Conservation (phyloP, 2,113 vertebrate species). For the Tychaedon coryphoeus region DNA sequence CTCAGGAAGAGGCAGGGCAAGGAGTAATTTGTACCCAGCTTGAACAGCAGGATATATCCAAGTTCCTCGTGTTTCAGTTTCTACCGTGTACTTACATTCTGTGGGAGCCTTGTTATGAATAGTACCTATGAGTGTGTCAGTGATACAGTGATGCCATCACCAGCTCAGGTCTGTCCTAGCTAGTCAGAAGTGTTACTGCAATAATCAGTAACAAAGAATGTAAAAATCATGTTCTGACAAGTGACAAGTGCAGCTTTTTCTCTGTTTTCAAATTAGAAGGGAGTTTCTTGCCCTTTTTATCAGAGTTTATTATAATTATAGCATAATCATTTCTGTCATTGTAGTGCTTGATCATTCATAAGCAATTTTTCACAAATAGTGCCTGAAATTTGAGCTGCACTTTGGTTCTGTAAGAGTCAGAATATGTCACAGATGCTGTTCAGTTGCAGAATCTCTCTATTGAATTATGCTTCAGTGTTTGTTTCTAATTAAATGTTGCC, state of each 20-base stretch:
- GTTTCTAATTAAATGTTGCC: not conserved
- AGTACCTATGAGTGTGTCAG: not conserved
- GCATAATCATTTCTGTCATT: rapidly evolving
- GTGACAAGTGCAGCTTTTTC: not conserved
- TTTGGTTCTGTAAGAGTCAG: not conserved
- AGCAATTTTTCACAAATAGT: not conserved
- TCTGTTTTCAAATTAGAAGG: not conserved
- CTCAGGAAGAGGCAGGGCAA: not conserved
- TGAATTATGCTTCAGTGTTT: not conserved
- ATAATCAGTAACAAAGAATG: not conserved
- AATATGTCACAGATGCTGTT: not conserved
- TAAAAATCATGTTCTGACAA: not conserved
- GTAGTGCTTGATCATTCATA: not conserved
- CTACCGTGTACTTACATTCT: not conserved
- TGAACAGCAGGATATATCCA: not conserved
- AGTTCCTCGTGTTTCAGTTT: not conserved
- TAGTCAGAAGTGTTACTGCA: not conserved
- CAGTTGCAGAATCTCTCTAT: not conserved
- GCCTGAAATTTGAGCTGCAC: not conserved
- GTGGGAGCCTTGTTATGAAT: not conserved
- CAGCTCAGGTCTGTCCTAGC: not conserved
- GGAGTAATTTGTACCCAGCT: not conserved
- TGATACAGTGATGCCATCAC: not conserved
- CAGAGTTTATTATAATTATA: not conserved
- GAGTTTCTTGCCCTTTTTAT: not conserved